Base-by-base conservation (phyloP, 2,888 invertebrate species). In the Baronia brevicornis region DNA sequence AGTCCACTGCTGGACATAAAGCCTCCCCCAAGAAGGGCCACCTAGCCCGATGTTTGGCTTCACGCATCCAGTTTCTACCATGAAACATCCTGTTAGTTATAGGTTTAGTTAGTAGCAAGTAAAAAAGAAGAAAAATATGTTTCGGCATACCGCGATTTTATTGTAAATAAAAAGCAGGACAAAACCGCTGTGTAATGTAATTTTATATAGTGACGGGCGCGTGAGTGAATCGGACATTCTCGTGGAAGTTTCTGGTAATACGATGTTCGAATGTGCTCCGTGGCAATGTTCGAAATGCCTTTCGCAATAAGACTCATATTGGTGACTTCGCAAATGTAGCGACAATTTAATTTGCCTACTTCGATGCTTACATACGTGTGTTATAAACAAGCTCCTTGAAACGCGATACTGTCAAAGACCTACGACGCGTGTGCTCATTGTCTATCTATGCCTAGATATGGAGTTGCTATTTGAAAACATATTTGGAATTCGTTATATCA, bases 171-270 rank as follows among this genome's bases (percentile, higher is more conserved):
- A 26, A 11, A 26, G 27, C 9, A 7, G 9, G 8, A 26, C 14
- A 26, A 30, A 29, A 36, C 22, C 13, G 7, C 23, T 19, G 22
- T 23, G 27, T 31, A 22, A 22, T 14, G 26, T 36, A 28, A 28
- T 31, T 36, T 22, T 23, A 36, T 9, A 28, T 22, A 18, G 17
- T 12, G 2, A 18, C 17, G 5, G 5, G 1, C 11, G 23, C 23
- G 5, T 5, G 7, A 3, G 5, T 21, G 17, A n/a, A 17, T 12
- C 19, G 22, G 14, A 8, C 34, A 17, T 14, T 10, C 18, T 19
- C 19, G n/a, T 36, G 6, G 22, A 31, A 36, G 14, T 27, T 31
- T 36, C 36, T 36, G 31, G 31, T 18, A 31, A 31, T n/a, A n/a
- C n/a, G n/a, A n/a, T 17, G 11, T 9, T 6, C 23, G 23, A 9